A percentile compares a stretch with the other conserved stretches of the same genome.
Conservation (phyloP, 1,140 invertebrate genomes). For the Macrobrachium nipponense region DNA sequence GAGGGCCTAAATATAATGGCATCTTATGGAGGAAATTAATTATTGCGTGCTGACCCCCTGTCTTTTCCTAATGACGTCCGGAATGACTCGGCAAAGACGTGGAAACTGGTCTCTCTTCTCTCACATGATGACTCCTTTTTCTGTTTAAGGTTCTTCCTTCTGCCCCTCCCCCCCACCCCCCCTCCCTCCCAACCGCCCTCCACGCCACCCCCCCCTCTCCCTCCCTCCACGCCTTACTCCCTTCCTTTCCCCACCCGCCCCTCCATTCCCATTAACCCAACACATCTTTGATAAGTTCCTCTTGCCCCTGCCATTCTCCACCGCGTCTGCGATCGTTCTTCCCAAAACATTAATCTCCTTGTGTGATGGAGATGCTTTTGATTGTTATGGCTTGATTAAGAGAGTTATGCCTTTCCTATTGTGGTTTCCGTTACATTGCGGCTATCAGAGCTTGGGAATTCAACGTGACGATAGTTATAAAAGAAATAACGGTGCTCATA, state of each 20-base stretch:
- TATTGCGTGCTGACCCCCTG: constrained; percentile 5
- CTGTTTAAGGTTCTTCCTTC: neutral
- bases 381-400: too few relatives aligned
- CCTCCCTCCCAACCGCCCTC: neutral
- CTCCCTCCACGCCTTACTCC: neutral
- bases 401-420: too few relatives aligned
- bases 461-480: too few relatives aligned
- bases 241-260: neutral
- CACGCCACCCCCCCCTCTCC: neutral
- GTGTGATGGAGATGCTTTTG: too few relatives aligned
- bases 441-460: too few relatives aligned
- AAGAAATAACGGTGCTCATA: too few relatives aligned
- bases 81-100: constrained; percentile 11
- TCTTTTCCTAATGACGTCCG: constrained; percentile 1
- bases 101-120: neutral
- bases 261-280: neutral
- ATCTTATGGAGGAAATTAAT: constrained; percentile 27
- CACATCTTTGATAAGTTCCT: neutral
- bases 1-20: constrained; percentile 20
- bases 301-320: neutral
- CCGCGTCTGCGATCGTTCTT: too few relatives aligned
- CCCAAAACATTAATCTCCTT: too few relatives aligned
- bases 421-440: too few relatives aligned
- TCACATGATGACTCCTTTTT: too few relatives aligned
- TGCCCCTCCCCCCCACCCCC: constrained; percentile 2